phyloP scores from a whole-genome alignment of 2,113 vertebrate species.

The Sterna hirundo region DNA sequence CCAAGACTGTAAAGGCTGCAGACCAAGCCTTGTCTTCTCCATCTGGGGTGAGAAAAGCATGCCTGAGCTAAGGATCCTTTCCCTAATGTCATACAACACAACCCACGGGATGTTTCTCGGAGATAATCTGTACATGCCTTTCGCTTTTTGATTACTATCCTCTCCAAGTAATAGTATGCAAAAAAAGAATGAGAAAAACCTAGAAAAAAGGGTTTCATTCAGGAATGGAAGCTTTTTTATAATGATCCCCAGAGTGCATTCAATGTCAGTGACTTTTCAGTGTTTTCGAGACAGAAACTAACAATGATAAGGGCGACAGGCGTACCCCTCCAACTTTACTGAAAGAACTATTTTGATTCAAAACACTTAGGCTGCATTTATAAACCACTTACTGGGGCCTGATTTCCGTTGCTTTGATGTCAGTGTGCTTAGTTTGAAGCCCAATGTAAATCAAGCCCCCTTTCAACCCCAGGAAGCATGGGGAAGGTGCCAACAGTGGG shows the following conservation, averaged over 20 bases:
- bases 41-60: neutral
- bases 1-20: neutral
- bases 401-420: constrained; percentile 57
- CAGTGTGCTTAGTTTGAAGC: constrained; percentile 29
- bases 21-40: neutral
- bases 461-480: constrained; percentile 11
- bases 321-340: neutral
- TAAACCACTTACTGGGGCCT: constrained; percentile 37
- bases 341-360: constrained; percentile 53
- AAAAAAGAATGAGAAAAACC: neutral
- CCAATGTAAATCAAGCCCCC: constrained; percentile 32
- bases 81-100: neutral
- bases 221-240: neutral
- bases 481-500: constrained; percentile 9
- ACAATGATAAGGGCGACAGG: constrained; percentile 4
- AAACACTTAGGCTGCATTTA: constrained; percentile 57
- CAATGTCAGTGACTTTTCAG: neutral
- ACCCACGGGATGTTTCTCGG: neutral
- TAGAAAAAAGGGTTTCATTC: neutral
- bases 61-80: neutral
- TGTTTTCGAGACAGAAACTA: constrained; percentile 31
- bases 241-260: neutral
- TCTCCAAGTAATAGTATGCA: neutral
- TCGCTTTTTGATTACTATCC: neutral
- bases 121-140: neutral